These are phyloP conservation scores for Lepidiolamprologus cunningtoni DNA, from an alignment of 2,113 vertebrate genomes.

Conservation along the genomic window DNA sequence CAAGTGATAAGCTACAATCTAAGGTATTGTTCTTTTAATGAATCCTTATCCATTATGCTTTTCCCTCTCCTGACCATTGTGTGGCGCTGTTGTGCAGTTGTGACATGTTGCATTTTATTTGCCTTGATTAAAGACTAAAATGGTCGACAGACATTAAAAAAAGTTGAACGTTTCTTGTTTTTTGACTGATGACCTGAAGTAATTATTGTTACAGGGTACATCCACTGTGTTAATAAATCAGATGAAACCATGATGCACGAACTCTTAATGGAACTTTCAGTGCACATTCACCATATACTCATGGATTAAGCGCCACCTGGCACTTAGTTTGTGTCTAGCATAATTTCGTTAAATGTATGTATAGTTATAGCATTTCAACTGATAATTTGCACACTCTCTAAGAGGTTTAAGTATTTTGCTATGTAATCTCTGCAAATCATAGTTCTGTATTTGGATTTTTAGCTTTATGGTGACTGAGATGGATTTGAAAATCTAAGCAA, in stretches of 20 bases:
- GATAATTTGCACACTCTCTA: neutral
- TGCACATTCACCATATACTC: neutral
- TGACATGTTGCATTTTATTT: neutral
- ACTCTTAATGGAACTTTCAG: neutral
- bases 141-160: slow-evolving; percentile 1
- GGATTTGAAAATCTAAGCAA: slow-evolving; percentile 1
- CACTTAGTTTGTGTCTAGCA: neutral
- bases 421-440: slow-evolving; percentile 19
- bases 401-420: slow-evolving; percentile 20
- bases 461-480: neutral
- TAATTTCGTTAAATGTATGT: slow-evolving; percentile 1
- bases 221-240: neutral
- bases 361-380: slow-evolving; percentile 3
- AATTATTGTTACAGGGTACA: neutral
- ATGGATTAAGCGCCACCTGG: neutral
- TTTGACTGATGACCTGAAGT: neutral
- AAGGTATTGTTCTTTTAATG: neutral
- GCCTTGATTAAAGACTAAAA: slow-evolving; percentile 11
- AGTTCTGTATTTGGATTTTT: neutral
- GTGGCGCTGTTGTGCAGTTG: slow-evolving; percentile 62
- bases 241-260: neutral
- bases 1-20: neutral
- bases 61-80: slow-evolving; percentile 49
- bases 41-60: neutral
- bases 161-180: neutral